These are phyloP conservation scores for Acanthisitta chloris DNA, from an alignment of 2,113 vertebrate genomes.

Conservation along the genomic window DNA sequence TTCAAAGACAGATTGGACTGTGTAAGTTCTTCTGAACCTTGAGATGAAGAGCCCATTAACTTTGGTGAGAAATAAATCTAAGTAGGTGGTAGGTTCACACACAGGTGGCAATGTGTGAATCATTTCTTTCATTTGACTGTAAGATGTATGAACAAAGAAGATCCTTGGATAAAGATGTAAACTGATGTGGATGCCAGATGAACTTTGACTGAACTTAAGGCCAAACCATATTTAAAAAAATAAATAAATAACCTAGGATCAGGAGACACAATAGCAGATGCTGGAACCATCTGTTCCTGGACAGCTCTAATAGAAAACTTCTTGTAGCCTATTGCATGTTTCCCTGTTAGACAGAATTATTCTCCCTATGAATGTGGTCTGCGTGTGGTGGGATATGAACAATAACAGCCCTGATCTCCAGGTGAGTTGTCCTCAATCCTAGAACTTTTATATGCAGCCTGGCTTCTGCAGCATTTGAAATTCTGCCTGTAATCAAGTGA, in stretches of 20 bases:
- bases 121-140: slow-evolving; percentile 31
- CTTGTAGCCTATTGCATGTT: neutral
- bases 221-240: slow-evolving; percentile 8
- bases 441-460: neutral
- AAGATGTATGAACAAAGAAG: slow-evolving; percentile 34
- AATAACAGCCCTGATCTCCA: neutral
- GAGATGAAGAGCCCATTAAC: neutral
- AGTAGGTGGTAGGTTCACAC: slow-evolving; percentile 26
- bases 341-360: neutral
- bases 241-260: slow-evolving; percentile 23
- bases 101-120: slow-evolving; percentile 43
- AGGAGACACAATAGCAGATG: slow-evolving; percentile 39
- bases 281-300: slow-evolving; percentile 56
- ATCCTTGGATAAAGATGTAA: slow-evolving; percentile 36
- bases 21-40: neutral
- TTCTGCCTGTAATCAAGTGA: slow-evolving; percentile 24
- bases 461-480: slow-evolving; percentile 3
- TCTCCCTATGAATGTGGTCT: neutral
- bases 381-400: neutral
- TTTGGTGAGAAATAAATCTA: slow-evolving; percentile 16
- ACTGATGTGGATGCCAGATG: slow-evolving; percentile 35
- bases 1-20: neutral
- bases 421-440: neutral
- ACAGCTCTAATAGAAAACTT: slow-evolving; percentile 32
- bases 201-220: slow-evolving; percentile 64